These are phyloP conservation scores for Neofelis nebulosa DNA, from an alignment of 2,113 vertebrate genomes.

Conservation along the genomic window DNA sequence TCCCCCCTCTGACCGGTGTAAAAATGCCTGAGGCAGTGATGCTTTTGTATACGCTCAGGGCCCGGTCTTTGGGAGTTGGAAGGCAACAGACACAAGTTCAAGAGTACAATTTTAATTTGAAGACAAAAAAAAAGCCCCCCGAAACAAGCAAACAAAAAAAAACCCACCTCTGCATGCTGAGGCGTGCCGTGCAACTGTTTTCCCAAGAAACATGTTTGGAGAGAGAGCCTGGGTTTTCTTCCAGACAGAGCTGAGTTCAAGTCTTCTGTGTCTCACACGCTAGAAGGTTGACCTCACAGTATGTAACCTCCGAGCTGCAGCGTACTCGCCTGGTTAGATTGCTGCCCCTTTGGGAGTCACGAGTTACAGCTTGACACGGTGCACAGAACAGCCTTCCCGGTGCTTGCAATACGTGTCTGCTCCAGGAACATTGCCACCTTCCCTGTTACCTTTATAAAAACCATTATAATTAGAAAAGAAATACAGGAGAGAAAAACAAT, in stretches of 20 bases:
- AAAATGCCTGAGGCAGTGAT: background rate
- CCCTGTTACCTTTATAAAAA: background rate
- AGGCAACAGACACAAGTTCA: background rate
- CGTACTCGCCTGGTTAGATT: background rate
- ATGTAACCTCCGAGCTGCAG: background rate
- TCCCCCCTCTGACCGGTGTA: background rate
- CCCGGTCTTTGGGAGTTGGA: background rate
- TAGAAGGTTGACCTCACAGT: background rate
- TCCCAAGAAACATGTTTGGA: background rate
- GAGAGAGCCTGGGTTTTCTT: background rate
- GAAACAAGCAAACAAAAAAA: too few relatives aligned
- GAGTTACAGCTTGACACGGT: background rate
- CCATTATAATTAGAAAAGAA: background rate
- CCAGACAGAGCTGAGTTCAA: background rate
- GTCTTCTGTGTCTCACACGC: background rate
- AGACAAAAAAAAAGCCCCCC: background rate
- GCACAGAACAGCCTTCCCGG: background rate
- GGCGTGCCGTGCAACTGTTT: background rate
- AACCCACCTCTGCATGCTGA: background rate
- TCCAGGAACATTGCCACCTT: background rate
- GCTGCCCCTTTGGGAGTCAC: background rate
- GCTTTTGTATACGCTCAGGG: background rate
- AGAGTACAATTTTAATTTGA: background rate
- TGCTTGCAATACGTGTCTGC: background rate
- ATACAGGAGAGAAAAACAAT: background rate